Conservation (phyloP, 92 coral and sea anemone species). For the Galaxea fascicularis region DNA sequence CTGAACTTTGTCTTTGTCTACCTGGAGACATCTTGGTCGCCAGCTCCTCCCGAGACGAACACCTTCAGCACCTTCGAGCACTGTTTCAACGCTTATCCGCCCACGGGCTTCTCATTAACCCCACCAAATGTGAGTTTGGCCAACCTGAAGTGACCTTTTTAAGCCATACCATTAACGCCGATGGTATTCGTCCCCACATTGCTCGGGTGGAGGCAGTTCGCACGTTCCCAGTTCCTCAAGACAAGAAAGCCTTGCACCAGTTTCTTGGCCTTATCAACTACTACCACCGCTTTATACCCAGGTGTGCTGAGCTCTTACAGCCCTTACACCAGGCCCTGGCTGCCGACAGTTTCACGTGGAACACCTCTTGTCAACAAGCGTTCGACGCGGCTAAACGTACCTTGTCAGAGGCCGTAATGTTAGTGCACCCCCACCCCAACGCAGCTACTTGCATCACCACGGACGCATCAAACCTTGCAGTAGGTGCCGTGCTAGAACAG, state of each 20-base stretch:
- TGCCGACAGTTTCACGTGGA: slow-evolving; percentile 30
- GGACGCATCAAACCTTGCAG: slow-evolving; percentile 45
- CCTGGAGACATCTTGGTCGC: background rate
- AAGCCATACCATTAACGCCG: slow-evolving; percentile 51
- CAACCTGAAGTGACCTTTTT: slow-evolving; percentile 55
- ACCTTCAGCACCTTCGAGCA: slow-evolving; percentile 45
- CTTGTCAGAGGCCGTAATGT: slow-evolving; percentile 16
- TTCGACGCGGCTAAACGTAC: background rate
- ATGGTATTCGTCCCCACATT: slow-evolving; percentile 42
- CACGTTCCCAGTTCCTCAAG: slow-evolving; percentile 45
- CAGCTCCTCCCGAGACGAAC: slow-evolving; percentile 35
- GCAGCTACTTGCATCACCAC: slow-evolving; percentile 42
- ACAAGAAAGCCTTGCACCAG: slow-evolving; percentile 49
- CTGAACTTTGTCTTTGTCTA: too few species aligned
- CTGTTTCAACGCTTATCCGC: slow-evolving; percentile 56
- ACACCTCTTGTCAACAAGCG: slow-evolving; percentile 3
- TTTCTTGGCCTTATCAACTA: slow-evolving; percentile 6
- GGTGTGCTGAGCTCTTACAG: slow-evolving; percentile 3
- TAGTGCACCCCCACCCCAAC: slow-evolving; percentile 9
- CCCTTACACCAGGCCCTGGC: slow-evolving; percentile 14
- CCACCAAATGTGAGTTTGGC: slow-evolving; percentile 60
- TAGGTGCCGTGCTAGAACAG: slow-evolving; percentile 35
- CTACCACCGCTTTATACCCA: background rate
- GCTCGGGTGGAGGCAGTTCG: slow-evolving; percentile 56
- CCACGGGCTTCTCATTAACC: slow-evolving; percentile 60